Base-by-base conservation (phyloP, 2,888 invertebrate species). In the Drosophila barbarae region DNA sequence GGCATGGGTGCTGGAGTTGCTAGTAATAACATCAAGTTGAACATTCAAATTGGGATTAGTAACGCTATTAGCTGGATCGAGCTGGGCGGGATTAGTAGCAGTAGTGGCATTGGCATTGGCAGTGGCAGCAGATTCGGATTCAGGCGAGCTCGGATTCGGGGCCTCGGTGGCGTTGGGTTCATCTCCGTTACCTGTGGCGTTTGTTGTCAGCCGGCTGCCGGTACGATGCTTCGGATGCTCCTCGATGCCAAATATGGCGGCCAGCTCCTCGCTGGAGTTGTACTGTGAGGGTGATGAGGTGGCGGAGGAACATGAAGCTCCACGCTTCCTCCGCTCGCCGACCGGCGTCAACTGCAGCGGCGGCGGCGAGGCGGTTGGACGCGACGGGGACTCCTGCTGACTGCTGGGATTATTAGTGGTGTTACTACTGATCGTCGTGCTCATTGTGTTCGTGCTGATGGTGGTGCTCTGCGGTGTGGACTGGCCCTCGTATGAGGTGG, bases 211-310 rank as follows among this genome's bases (percentile, higher is more conserved):
- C 58, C 36, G 60, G 77, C 71, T 73, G 79, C 71, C 72, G 77
- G 52, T 57, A 76, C 64, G 71, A 57, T 58, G 76, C 54, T 77
- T 84, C 3, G 84, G 71, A 47, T 74, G 77, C 74, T 88, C 88
- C 56, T 86, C 87, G 52, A 89, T 88, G 80, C 92, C 92, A 85
- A 93, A 93, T 78, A 93, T 93, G 77, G 92, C 92, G 28, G 93
- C 92, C 74, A 93, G 88, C 85, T 93, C 93, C 83, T 93, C 93
- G 50, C 92, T 92, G 12, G 93, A 93, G 86, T 93, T 93, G 82
- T 93, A 93, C 86, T 92, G 92, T 59, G 92, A 92, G 87, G 88
- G 87, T 42, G 87, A 87, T 12, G 85, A 86, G 30, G 87, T 87
- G 49, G 86, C 86, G 7, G 85, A 85, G 35, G 86, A 87, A 49